Base-by-base conservation (phyloP, 2,797 vertebrate genomes). In the Alca torda region DNA sequence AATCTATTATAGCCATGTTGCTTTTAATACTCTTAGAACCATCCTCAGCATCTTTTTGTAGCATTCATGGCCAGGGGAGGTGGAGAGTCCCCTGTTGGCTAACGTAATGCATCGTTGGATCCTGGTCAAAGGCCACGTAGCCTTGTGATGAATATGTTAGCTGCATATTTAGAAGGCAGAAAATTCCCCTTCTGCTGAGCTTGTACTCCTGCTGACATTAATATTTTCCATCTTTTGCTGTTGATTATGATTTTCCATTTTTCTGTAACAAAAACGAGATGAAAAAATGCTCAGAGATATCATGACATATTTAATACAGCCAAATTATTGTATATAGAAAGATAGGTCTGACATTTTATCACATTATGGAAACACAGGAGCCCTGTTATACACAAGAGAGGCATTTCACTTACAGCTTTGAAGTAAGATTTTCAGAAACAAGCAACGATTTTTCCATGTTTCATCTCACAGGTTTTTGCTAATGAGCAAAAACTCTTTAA, bases 141-240 rank as follows among this genome's bases (percentile, higher is more conserved):
- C 53, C 35, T 83, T 46, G 53, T 83, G 81, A 92, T 92, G 89
- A 95, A 89, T 91, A 74, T 51, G 24, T 89, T 93, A 87, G 41
- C 28, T 90, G n/a, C 64, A 72, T 94, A 81, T 95, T 94, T 94
- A 92, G 57, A 80, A 89, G 51, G 72, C 51, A 89, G 63, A 90
- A 93, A 75, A 75, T 78, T 91, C 35, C 53, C 26, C 35, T 89
- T 94, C 72, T 95, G 68, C 68, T 94, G 81, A 93, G 50, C 64
- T 90, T 77, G 16, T 95, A 45, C 54, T 79, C 80, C 54, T 93
- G 35, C 39, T 93, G 77, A 91, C 64, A 73, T 86, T 54, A 91
- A 23, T 83, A 57, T 76, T 94, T 96, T 73, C 37, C 12, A 69
- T 68, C 46, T 89, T 65, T 87, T 89, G 19, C 25, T 72, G 48